Evolutionary conservation across 2,888 invertebrate species (phyloP).

Genomic region (Standfussiana lucernea): DNA sequence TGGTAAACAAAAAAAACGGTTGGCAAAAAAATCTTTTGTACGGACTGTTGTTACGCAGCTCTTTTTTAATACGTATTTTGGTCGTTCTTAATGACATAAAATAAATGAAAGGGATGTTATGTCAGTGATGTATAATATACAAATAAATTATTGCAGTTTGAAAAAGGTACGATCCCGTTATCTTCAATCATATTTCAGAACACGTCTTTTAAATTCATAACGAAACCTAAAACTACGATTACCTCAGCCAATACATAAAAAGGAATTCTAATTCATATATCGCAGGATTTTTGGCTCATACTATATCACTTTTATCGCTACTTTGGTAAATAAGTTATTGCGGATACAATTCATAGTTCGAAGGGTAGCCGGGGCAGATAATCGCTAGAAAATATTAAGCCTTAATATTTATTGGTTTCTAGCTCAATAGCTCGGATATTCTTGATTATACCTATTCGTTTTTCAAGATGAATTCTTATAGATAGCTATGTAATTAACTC

Average conservation of each 20-base stretch:
- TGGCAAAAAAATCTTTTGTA: too few relatives aligned
- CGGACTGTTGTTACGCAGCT: too few relatives aligned
- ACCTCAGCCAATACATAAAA: conserved; percentile 24
- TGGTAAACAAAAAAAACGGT: too few relatives aligned
- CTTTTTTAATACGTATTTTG: too few relatives aligned
- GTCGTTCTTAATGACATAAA: too few relatives aligned
- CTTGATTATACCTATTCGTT: conserved; percentile 19
- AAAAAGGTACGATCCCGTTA: not conserved
- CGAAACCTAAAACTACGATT: conserved; percentile 7
- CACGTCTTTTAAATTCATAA: not conserved
- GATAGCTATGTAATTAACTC: not conserved
- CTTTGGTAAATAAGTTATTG: conserved; percentile 67
- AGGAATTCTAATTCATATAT: conserved; percentile 50
- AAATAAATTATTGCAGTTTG: not conserved
- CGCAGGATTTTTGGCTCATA: conserved; percentile 39
- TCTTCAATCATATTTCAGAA: not conserved
- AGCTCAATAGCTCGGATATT: conserved; percentile 23
- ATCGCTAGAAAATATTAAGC: conserved; percentile 54
- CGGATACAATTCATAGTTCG: conserved; percentile 60
- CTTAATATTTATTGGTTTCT: conserved; percentile 52
- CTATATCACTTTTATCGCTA: conserved; percentile 67
- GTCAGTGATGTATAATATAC: not conserved
- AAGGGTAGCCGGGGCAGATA: conserved; percentile 42
- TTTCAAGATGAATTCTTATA: not conserved
- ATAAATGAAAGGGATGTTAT: too few relatives aligned